A percentile compares a stretch with the other conserved stretches of the same genome.
Conservation (phyloP, 2,888 invertebrate genomes). For the Troides oblongomaculatus region DNA sequence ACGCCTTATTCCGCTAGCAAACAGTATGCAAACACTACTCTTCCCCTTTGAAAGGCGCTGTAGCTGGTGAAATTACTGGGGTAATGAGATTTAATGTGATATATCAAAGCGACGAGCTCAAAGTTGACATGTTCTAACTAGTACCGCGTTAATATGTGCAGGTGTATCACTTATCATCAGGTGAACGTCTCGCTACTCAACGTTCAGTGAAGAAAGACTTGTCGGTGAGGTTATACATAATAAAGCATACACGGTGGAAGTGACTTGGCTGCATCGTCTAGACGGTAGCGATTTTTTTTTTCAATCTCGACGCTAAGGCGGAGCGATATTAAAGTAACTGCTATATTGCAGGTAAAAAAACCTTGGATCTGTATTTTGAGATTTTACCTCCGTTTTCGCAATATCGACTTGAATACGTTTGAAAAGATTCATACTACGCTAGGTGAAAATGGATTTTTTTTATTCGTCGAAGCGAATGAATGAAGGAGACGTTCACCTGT, state of each 20-base stretch:
- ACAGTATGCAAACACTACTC: too few relatives aligned
- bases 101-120: too few relatives aligned
- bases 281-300: slow-evolving; percentile 14
- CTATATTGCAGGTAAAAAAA: slow-evolving; percentile 6
- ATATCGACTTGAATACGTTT: not conserved
- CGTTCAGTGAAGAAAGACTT: not conserved
- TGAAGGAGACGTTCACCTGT: too few relatives aligned
- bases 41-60: too few relatives aligned
- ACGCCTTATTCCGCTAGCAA: too few relatives aligned
- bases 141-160: too few relatives aligned
- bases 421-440: not conserved
- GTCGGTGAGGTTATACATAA: not conserved
- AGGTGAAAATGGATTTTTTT: not conserved
- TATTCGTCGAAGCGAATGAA: too few relatives aligned
- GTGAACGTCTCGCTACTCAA: not conserved
- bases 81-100: too few relatives aligned
- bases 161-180: not conserved
- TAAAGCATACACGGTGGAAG: not conserved
- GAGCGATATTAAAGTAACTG: slow-evolving; percentile 13
- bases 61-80: too few relatives aligned
- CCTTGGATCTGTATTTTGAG: not conserved
- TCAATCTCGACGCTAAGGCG: not conserved
- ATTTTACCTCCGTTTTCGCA: not conserved
- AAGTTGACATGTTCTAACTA: too few relatives aligned
- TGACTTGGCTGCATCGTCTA: slow-evolving; percentile 7